Conservation (phyloP, 2,888 invertebrate species). For the Argyra leucocephala region DNA sequence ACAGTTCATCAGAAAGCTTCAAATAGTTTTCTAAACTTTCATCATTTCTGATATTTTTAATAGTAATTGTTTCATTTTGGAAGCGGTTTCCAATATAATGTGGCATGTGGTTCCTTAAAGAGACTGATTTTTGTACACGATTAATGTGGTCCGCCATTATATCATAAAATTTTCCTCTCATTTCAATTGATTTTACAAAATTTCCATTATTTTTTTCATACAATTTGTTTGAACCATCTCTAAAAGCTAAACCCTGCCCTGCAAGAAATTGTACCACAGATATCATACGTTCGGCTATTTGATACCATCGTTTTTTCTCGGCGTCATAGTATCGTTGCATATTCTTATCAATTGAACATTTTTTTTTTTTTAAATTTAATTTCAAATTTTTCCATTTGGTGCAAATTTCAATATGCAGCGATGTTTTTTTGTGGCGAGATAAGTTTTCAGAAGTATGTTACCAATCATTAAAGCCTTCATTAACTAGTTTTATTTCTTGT, state of each 20-base stretch:
- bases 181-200: constrained; percentile 9
- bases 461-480: too few relatives aligned
- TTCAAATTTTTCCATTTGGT: constrained; percentile 8
- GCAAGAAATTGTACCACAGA: constrained; percentile 9
- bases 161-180: background rate
- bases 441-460: too few relatives aligned
- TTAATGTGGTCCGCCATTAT: constrained; percentile 7
- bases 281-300: constrained; percentile 7
- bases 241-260: constrained; percentile 7
- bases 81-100: constrained; percentile 10
- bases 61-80: constrained; percentile 10
- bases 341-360: background rate
- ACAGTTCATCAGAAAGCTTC: constrained; percentile 9
- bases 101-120: constrained; percentile 8
- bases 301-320: constrained; percentile 4
- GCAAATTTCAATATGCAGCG: constrained; percentile 7
- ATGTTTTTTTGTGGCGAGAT: too few relatives aligned
- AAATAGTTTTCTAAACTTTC: constrained; percentile 9
- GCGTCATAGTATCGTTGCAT: constrained; percentile 8
- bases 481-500: too few relatives aligned
- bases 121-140: constrained; percentile 8
- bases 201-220: constrained; percentile 10
- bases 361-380: constrained; percentile 8
- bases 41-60: constrained; percentile 9
- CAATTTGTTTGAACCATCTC: constrained; percentile 6